Evolutionary conservation across 2,888 invertebrate genomes (phyloP).

Genomic region (Rhingia campestris): DNA sequence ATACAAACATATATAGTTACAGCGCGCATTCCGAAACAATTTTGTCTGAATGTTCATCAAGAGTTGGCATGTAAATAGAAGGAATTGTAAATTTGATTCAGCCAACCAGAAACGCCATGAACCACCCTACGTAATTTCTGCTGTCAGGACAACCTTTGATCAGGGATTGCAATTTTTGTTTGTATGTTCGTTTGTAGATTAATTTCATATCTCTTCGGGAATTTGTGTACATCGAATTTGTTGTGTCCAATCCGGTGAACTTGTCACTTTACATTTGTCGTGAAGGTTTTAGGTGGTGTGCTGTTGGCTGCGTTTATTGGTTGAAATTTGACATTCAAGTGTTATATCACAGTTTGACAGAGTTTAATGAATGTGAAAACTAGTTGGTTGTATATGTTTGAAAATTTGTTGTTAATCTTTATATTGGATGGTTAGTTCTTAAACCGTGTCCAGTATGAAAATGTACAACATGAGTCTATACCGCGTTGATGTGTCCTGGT

Average conservation of each 20-base stretch:
- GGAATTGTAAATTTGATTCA: constrained; percentile 36
- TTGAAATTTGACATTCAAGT: constrained; percentile 1
- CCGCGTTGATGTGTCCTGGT: no score
- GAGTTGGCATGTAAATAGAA: constrained; percentile 5
- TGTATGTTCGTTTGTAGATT: constrained; percentile 41
- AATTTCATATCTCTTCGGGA: constrained; percentile 46
- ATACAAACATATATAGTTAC: neutral
- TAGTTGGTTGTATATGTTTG: no score
- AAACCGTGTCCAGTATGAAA: no score
- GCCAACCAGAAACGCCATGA: constrained; percentile 61
- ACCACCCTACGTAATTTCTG: constrained; percentile 38
- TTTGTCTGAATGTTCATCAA: constrained; percentile 31
- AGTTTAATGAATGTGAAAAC: neutral
- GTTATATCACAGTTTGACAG: neutral
- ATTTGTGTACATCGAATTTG: constrained; percentile 27
- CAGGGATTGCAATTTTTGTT: constrained; percentile 11
- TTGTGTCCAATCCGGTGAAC: constrained; percentile 63
- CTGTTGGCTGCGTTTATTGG: constrained; percentile 1
- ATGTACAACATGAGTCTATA: no score
- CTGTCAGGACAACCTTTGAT: constrained; percentile 71
- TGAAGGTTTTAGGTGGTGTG: constrained; percentile 10
- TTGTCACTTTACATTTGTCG: constrained; percentile 69
- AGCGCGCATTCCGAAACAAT: constrained; percentile 26
- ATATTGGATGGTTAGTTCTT: no score
- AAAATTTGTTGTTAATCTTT: no score